Conservation (phyloP, 2,797 vertebrate species). For the Eulemur mongoz region DNA sequence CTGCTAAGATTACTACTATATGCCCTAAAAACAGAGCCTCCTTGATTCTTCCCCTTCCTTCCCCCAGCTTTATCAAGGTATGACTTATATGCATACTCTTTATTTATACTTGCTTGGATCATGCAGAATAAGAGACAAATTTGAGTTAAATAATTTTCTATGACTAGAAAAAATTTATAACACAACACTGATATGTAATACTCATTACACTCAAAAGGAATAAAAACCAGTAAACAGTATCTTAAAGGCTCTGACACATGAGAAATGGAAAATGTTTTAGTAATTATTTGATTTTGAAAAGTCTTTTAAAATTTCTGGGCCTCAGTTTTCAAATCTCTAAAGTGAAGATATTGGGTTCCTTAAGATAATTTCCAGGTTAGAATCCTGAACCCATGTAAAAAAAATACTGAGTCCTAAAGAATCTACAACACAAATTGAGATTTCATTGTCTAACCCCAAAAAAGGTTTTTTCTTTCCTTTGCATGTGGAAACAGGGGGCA, state of each 20-base stretch:
- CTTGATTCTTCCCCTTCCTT: background rate
- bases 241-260: background rate
- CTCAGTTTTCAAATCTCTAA: background rate
- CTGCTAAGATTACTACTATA: background rate
- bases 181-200: background rate
- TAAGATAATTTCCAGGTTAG: background rate
- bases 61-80: background rate
- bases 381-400: background rate
- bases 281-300: background rate
- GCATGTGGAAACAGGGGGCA: background rate
- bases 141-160: background rate
- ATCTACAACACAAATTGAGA: background rate
- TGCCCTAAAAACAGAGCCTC: background rate
- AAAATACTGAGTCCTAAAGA: background rate
- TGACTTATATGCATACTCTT: background rate
- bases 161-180: background rate
- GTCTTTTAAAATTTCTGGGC: background rate
- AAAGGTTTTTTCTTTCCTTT: background rate
- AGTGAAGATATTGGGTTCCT: background rate
- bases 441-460: background rate
- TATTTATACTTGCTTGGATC: background rate
- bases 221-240: background rate
- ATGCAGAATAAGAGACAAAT: background rate
- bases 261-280: background rate
- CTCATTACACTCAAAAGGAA: background rate